Base-by-base conservation (phyloP, 2,888 invertebrate genomes). In the Chrysolina oricalcia region DNA sequence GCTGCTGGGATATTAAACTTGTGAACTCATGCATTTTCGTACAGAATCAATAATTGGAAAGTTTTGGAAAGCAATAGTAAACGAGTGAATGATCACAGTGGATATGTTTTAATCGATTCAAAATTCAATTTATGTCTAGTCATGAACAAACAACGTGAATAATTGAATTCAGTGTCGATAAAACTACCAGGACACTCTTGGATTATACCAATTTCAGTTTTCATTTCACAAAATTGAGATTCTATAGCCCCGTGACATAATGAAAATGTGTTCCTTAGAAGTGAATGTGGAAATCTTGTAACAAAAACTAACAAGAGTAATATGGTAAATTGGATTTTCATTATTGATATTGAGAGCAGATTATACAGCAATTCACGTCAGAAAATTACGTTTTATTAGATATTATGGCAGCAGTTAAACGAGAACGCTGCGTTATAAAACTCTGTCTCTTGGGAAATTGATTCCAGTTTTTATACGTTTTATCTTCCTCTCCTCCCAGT, bases 331-430 rank as follows among this genome's bases (percentile, higher is more conserved):
- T 68, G 69, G 43, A 59, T 41, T 50, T 66, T 27, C 65, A 65
- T 69, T 73, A 71, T 76, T 74, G 74, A 74, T 74, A 68, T 72
- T 69, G 62, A 73, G 66, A 69, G 71, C 71, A 68, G 71, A 71
- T 74, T 70, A 74, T 66, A 50, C 66, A 70, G 70, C 62, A 70
- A 66, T 74, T 74, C 62, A 50, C 46, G 74, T 74, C 74, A 74
- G 66, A 74, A 74, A 70, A 50, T 74, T 48, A 67, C 67, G 67
- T 74, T 74, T 70, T 74, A 74, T 67, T 66, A 67, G 27, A 11
- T 66, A 64, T 43, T 50, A 66, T 70, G 59, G 65, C 48, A 46
- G 70, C 48, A 74, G 66, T 62, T 48, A 23, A 62, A 66, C 63
- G 15, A 62, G 15, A 59, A 66, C 56, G 40, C 40, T 19, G 59